Base-by-base conservation (phyloP, 1,140 invertebrate species). In the Drosophila tropicalis region DNA sequence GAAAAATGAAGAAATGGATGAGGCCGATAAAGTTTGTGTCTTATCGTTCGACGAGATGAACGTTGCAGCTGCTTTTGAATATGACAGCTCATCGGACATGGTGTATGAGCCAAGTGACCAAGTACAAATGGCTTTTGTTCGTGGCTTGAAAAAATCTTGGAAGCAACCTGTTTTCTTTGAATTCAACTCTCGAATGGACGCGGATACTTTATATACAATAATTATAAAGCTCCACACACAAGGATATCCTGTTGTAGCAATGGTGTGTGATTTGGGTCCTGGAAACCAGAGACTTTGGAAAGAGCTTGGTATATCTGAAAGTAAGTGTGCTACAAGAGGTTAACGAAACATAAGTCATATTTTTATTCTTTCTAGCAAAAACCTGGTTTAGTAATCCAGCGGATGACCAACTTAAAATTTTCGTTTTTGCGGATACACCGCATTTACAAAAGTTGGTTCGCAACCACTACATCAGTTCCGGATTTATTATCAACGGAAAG, bases 181-280 rank as follows among this genome's bases (percentile, higher is more conserved):
- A 5, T 41, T 41, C n/a, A 41, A 41, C 5, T 41, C 40, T 41
- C 40, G n/a, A 41, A 41, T 41, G 40, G 40, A 41, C 40, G 40
- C n/a, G 40, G 40, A 41, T 41, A 41, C 40, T 15, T 41, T 15
- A 41, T 41, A 41, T 41, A 41, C 3, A 41, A 41, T 41, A 41
- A 41, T 41, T 41, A 41, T 41, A 41, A 41, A 41, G 41, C 41
- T 44, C 41, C 41, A 44, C 41, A 44, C 41, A 44, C 41, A 44
- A 44, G 41, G n/a, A 15, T 44, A 44, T 44, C 41, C 41, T 44
- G 41, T 44, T 44, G 41, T 44, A 44, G 15, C 41, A 44, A 44
- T 44, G 41, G 41, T 44, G 41, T 44, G 41, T 44, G 41, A 44
- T 44, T 44, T 44, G 41, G 15, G 41, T 44, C 41, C 41, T 17